Evolutionary conservation across 2,113 vertebrate species (phyloP).

Genomic region (Charina bottae): DNA sequence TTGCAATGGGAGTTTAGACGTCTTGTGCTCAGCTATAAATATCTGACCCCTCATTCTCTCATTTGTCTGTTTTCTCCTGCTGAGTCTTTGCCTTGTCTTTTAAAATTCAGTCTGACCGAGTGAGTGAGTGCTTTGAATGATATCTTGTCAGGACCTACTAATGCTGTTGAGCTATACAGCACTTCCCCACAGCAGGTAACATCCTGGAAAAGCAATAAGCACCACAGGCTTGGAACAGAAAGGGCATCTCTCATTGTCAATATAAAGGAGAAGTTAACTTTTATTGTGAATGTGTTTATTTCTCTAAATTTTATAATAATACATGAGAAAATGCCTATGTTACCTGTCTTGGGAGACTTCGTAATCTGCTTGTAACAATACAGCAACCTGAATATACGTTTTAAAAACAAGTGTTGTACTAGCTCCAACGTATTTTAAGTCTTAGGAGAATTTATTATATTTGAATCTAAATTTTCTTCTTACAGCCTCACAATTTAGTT

Average conservation of each 20-base stretch:
- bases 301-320: not conserved
- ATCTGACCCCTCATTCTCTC: conserved; percentile 40
- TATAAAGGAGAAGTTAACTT: not conserved
- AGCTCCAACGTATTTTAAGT: not conserved
- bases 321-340: not conserved
- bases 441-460: not conserved
- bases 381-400: conserved; percentile 11
- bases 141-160: not conserved
- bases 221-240: not conserved
- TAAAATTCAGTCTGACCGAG: conserved; percentile 23
- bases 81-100: conserved; percentile 57
- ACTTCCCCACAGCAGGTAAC: not conserved
- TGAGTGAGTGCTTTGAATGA: not conserved
- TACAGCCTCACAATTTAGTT: not conserved
- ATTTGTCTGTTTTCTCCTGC: conserved; percentile 49
- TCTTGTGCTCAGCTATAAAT: conserved; percentile 39
- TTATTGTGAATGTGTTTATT: not conserved
- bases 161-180: not conserved
- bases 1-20: conserved; percentile 30
- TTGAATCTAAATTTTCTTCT: not conserved
- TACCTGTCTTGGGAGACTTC: not conserved
- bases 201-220: not conserved
- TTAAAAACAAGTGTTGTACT: not conserved
- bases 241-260: not conserved
- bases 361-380: not conserved